Conservation (phyloP, 2,113 vertebrate species). For the Sapayoa aenigma region DNA sequence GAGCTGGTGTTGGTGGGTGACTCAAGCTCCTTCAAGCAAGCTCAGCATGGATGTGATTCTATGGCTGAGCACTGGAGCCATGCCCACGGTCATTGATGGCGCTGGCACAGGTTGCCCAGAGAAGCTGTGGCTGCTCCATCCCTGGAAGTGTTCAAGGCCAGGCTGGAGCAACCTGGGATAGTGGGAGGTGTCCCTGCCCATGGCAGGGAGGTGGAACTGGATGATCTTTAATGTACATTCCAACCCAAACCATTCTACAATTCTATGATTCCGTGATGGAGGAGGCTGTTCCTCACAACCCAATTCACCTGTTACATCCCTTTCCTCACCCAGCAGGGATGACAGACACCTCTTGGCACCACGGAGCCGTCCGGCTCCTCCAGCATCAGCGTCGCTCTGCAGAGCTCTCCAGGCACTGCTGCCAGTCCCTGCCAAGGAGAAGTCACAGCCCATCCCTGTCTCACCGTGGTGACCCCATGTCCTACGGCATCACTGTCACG, state of each 20-base stretch:
- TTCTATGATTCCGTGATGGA: not conserved
- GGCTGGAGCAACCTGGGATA: not conserved
- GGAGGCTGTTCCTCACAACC: not conserved
- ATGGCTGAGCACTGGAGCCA: not conserved
- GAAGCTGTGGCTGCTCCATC: not conserved
- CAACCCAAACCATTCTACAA: not conserved
- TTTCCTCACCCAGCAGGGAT: not conserved
- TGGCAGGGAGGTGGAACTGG: not conserved
- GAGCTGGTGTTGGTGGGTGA: not conserved
- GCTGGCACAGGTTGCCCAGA: not conserved
- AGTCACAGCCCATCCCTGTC: rapidly evolving
- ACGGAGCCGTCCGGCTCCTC: rapidly evolving
- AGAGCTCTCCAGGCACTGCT: not conserved
- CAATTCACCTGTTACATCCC: not conserved
- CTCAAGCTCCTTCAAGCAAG: not conserved
- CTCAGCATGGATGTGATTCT: not conserved
- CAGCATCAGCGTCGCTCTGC: rapidly evolving
- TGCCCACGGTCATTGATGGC: not conserved
- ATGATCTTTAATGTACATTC: not conserved
- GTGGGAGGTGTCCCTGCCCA: not conserved
- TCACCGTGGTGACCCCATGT: rapidly evolving
- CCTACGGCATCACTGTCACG: not conserved
- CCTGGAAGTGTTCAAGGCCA: not conserved
- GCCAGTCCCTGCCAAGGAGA: not conserved
- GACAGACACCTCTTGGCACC: rapidly evolving